Base-by-base conservation (phyloP, 2,888 invertebrate genomes). In the Spodoptera exigua region DNA sequence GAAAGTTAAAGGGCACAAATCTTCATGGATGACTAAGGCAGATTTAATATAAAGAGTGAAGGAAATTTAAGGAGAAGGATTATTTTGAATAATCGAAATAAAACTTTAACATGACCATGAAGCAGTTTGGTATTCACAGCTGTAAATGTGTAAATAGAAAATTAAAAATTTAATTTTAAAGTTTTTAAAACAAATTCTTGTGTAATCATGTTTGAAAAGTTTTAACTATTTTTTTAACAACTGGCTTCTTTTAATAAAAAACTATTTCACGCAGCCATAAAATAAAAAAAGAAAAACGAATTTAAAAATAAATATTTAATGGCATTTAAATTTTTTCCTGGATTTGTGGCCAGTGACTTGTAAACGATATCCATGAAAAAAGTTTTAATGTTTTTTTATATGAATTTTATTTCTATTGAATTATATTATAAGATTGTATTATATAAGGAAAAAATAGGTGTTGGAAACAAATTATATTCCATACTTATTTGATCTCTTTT, bases 291-390 rank as follows among this genome's bases (percentile, higher is more conserved):
- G 49, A 45, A 34, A 5, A 2, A 9, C n/a, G n/a, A 16, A 0
- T 9, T 35, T 32, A 14, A 55, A 46, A 55, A 39, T 11, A 27
- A 39, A 45, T 14, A 5, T 61, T 32, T 60, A 51, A 40, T 51
- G 39, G 55, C 46, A 10, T 51, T 32, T 11, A 0, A 2, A 5
- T n/a, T 3, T 40, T 49, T 49, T 35, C 16, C n/a, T 7, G 1
- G 1, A 3, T 0, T 16, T 12, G 1, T 27, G 40, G 61, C 52
- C 68, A 40, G 34, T 35, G 2, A 18, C 3, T 27, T 3, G 27
- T 27, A 9, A 27, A 0, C 0, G 14, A 41, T 41, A 41, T n/a
- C 9, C n/a, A 41, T 21, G 21, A n/a, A 12, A 21, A 12, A 14
- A 14, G 12, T 18, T 18, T n/a, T 37, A 5, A 18, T 11, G 3